phyloP scores from a whole-genome alignment of 2,113 vertebrate species.

The Penelope pileata region DNA sequence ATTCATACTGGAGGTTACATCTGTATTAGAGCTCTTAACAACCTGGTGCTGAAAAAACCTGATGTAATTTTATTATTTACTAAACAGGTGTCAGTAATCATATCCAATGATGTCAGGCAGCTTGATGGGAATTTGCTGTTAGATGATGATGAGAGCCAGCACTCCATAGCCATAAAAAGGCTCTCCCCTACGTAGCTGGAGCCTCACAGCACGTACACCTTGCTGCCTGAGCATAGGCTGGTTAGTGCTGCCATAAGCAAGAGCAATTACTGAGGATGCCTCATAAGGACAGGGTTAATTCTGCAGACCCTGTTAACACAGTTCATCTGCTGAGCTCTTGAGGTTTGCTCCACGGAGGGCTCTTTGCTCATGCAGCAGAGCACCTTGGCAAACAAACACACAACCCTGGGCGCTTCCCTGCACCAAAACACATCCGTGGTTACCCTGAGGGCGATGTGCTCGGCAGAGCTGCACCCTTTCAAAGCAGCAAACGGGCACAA shows the following conservation, averaged over 20 bases:
- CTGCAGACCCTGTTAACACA: background rate
- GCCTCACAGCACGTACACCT: background rate
- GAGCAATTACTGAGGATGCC: background rate
- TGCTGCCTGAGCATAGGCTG: accelerated
- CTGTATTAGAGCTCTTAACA: conserved; percentile 1
- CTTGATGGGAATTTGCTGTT: background rate
- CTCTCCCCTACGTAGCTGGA: background rate
- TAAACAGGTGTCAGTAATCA: conserved; percentile 42
- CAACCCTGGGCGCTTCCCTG: background rate
- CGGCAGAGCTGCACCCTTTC: background rate
- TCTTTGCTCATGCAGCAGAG: accelerated
- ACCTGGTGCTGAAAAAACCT: conserved; percentile 53
- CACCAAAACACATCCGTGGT: accelerated
- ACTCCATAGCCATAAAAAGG: background rate
- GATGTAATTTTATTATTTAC: conserved; percentile 40
- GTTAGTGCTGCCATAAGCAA: background rate
- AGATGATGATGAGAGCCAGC: background rate
- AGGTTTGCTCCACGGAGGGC: background rate
- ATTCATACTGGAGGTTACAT: conserved; percentile 38
- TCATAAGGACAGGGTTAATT: background rate
- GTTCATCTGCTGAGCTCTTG: background rate
- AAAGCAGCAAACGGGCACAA: background rate
- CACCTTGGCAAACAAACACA: accelerated
- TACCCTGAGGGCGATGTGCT: accelerated
- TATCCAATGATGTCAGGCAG: background rate